Conservation (phyloP, 2,888 invertebrate species). For the Junonia oenone region DNA sequence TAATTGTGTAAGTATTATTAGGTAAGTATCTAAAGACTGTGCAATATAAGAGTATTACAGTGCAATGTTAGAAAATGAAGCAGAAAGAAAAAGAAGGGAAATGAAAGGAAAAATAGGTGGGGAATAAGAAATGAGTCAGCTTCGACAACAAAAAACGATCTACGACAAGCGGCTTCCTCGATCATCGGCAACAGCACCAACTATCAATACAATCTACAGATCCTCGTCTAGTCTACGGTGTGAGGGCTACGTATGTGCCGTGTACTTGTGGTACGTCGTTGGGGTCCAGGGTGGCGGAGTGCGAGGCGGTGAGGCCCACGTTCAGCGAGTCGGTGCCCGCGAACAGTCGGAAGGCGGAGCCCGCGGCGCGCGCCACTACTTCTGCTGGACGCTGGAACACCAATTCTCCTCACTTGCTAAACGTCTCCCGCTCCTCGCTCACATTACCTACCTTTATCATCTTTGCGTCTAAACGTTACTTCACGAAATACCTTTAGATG, state of each 20-base stretch:
- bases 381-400: conserved; percentile 85
- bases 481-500: not conserved
- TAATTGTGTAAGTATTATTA: not conserved
- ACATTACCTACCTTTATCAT: not conserved
- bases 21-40: not conserved
- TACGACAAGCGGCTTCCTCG: not conserved
- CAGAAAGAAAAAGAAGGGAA: conserved; percentile 2
- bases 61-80: conserved; percentile 10
- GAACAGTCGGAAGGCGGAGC: conserved; percentile 88
- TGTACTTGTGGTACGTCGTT: conserved; percentile 72
- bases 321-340: conserved; percentile 87
- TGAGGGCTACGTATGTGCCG: conserved; percentile 43
- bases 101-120: not conserved
- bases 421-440: not conserved
- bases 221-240: conserved; percentile 14
- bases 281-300: conserved; percentile 75
- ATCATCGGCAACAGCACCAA: not conserved
- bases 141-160: not conserved
- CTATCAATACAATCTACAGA: not conserved
- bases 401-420: conserved; percentile 42
- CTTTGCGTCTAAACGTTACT: not conserved
- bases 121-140: not conserved
- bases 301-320: conserved; percentile 83
- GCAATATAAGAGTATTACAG: not conserved
- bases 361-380: conserved; percentile 88